Percentiles rank a stretch among this genome's conserved stretches.
These are phyloP conservation scores for Miichthys miiuy DNA, from an alignment of 2,797 vertebrate species.

Conservation along the genomic window DNA sequence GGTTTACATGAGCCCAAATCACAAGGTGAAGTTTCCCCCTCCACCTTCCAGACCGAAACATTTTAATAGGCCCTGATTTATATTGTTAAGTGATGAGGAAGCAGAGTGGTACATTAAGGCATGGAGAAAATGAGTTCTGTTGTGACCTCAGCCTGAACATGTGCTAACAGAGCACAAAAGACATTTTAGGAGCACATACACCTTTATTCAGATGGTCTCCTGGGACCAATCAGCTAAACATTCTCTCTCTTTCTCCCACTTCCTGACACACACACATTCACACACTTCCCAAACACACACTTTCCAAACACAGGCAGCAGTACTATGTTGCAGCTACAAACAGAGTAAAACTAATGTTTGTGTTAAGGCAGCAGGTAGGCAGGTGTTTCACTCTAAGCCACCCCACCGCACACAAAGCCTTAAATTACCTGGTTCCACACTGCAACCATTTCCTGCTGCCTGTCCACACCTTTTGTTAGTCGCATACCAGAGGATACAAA, in stretches of 20 bases:
- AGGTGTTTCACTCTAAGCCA: slow-evolving; percentile 70
- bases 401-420: slow-evolving; percentile 61
- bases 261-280: slow-evolving; percentile 16
- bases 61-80: slow-evolving; percentile 59
- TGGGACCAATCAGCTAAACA: slow-evolving; percentile 45
- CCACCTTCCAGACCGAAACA: slow-evolving; percentile 47
- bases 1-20: slow-evolving; percentile 33
- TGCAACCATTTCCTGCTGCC: slow-evolving; percentile 57
- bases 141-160: slow-evolving; percentile 60
- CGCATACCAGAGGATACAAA: slow-evolving; percentile 65
- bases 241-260: slow-evolving; percentile 17
- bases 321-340: slow-evolving; percentile 59
- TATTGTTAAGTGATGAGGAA: slow-evolving; percentile 54
- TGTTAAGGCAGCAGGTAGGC: slow-evolving; percentile 61
- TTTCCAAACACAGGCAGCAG: slow-evolving; percentile 52
- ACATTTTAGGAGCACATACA: slow-evolving; percentile 41
- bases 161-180: slow-evolving; percentile 40
- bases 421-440: slow-evolving; percentile 63
- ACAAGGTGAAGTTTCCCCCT: slow-evolving; percentile 48
- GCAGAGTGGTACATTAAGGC: slow-evolving; percentile 30
- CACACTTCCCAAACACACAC: slow-evolving; percentile 44
- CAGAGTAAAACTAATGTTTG: slow-evolving; percentile 72
- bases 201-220: slow-evolving; percentile 47
- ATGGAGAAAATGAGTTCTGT: slow-evolving; percentile 63
- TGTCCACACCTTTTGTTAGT: slow-evolving; percentile 71